Evolutionary conservation across 2,797 vertebrate species (phyloP).

Genomic region (Mycteria americana): DNA sequence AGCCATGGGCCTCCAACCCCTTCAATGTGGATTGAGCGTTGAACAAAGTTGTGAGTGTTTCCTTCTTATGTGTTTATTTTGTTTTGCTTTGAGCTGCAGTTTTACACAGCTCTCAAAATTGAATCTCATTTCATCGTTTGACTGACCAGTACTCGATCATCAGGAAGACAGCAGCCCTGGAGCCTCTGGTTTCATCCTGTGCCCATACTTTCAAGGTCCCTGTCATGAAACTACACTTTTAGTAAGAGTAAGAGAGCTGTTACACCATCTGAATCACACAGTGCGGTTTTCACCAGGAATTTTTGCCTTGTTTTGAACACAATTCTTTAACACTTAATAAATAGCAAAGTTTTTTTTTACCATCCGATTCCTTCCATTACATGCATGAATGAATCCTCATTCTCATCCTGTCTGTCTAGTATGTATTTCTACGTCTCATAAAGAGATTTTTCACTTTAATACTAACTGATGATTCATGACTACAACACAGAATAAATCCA

Average conservation of each 20-base stretch:
- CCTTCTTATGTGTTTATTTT: not conserved
- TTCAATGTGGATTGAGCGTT: not conserved
- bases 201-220: not conserved
- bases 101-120: not conserved
- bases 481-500: not conserved
- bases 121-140: not conserved
- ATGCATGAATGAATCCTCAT: not conserved
- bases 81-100: not conserved
- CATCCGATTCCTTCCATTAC: not conserved
- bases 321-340: not conserved
- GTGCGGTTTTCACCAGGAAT: not conserved
- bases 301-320: not conserved
- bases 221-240: not conserved
- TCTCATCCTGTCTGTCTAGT: not conserved
- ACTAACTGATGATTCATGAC: not conserved
- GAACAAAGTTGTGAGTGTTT: not conserved
- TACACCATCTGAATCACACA: not conserved
- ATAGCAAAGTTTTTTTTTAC: not conserved
- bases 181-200: not conserved
- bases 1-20: not conserved
- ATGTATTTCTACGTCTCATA: not conserved
- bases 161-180: not conserved
- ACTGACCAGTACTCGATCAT: not conserved
- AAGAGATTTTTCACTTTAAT: not conserved
- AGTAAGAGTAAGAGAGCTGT: not conserved